Evolutionary conservation across 2,797 vertebrate genomes (phyloP), one percentile per base, ranked within the genome.

Genomic region (Trachops cirrhosus): DNA sequence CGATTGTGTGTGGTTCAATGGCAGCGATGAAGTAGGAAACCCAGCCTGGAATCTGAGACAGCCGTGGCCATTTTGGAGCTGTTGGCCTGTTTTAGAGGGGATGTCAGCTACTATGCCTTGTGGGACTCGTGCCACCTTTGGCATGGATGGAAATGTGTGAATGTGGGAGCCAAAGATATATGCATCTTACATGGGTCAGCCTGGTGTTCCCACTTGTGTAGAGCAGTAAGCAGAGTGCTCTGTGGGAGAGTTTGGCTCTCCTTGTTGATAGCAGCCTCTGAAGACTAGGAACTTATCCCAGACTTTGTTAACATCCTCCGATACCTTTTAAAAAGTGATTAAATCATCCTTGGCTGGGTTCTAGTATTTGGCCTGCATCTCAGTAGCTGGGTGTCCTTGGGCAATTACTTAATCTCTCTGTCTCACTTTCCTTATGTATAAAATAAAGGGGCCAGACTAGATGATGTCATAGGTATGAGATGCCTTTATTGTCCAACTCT

Each of bases 271-370:
- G 41, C 67, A 34, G 73, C 86, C 73, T 96, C 74, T 5, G 15
- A 78, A 92, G 74, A 80, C 46, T 26, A 62, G 74, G 70, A 64
- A 59, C 62, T 62, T 90, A 70, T 68, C 39, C 39, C 44, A 83
- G 62, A 80, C n/a, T 39, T 71, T 57, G 84, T 46, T 85, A 71
- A 87, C 68, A 70, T 93, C 37, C 67, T 93, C 37, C 46, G 68
- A 57, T 90, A 95, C 89, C 37, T 78, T 94, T 95, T 68, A 64
- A 80, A 90, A 95, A 96, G 70, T 67, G 39, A 82, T 85, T 89
- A 85, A 78, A 85, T 96, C 39, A 52, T 79, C 82, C 39, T 85
- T 95, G 94, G 77, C 85, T 79, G 48, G 41, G 12, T 41, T 50
- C 46, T 86, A 32, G 18, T 89, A 14, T 73, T 93, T 94, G 44